Evolutionary conservation across 1,140 invertebrate species (phyloP), one percentile per base, ranked within the genome.

Genomic region (Telenomus remus): DNA sequence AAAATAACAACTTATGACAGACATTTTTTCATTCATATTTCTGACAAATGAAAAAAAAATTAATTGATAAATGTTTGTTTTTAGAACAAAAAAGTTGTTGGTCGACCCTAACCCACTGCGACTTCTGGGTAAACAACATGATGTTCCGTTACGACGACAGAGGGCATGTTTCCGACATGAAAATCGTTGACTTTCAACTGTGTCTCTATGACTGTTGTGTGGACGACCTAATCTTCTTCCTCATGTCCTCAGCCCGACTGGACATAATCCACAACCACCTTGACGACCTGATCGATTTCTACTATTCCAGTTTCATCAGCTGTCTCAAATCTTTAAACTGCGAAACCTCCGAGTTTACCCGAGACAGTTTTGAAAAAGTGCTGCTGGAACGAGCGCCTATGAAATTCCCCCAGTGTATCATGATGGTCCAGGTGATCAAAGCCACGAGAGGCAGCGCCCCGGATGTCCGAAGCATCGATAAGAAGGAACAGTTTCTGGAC

Each of bases 101-200:
- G 82, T 84, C 80, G 1, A 90, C 90, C 0, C 79, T 90, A 13
- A 83, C 87, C 0, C 92, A 93, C 61, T 88, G 88, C 8, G 92
- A 93, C 78, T 88, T 91, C 53, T 93, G 92, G 92, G 87, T 89
- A 0, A 92, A 92, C 76, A 93, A 93, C 74, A 89, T 92, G 71
- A 89, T 93, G 87, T 88, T 87, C 48, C 79, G 80, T 11, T 82
- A 86, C n/a, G 82, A 89, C 79, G 80, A 84, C 37, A 53, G 46
- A 10, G 86, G 84, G 3, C 78, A 85, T 8, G 85, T 89, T 0
- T 16, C 82, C 0, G 85, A 88, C 19, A 85, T 91, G 71, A 92
- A 91, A 81, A 90, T 93, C 10, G 88, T 93, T 0, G 92, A 93
- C 74, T 91, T 92, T 43, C 92, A 93, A 82, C 81, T 91, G 4